Evolutionary conservation across 2,797 vertebrate genomes (phyloP).

Genomic region (Falco biarmicus): DNA sequence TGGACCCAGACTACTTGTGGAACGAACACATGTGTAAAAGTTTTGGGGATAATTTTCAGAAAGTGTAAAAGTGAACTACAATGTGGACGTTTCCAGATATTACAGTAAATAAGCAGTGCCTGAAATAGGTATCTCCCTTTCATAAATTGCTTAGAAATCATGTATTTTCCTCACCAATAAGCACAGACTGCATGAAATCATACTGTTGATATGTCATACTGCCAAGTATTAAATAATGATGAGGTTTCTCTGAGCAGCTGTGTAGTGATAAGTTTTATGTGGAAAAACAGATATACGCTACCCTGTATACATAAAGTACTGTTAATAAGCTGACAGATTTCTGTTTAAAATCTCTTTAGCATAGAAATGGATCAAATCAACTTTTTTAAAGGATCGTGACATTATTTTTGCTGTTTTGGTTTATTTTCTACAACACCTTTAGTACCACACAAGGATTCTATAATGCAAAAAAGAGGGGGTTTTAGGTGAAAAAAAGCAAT

Average conservation of each 20-base stretch:
- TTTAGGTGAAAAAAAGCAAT: constrained; percentile 11
- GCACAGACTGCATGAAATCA: not conserved
- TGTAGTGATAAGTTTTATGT: not conserved
- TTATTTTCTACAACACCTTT: not conserved
- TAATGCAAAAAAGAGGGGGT: not conserved
- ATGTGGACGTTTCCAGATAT: not conserved
- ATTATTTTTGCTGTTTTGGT: too few species aligned
- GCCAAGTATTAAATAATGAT: not conserved
- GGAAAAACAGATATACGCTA: not conserved
- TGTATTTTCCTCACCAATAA: not conserved
- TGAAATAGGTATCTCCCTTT: not conserved
- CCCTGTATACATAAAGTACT: not conserved
- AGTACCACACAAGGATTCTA: not conserved
- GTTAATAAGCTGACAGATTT: not conserved
- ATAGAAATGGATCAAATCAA: not conserved
- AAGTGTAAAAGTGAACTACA: not conserved
- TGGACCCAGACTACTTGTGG: not conserved
- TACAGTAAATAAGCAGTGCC: not conserved
- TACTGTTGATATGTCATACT: not conserved
- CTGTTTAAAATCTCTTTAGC: not conserved
- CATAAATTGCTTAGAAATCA: not conserved
- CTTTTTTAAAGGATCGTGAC: too few species aligned
- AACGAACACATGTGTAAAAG: not conserved
- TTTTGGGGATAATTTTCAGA: not conserved
- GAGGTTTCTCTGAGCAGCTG: not conserved